These are phyloP conservation scores for Alentia gelatinosa DNA, from an alignment of 2,888 invertebrate genomes.

Conservation along the genomic window DNA sequence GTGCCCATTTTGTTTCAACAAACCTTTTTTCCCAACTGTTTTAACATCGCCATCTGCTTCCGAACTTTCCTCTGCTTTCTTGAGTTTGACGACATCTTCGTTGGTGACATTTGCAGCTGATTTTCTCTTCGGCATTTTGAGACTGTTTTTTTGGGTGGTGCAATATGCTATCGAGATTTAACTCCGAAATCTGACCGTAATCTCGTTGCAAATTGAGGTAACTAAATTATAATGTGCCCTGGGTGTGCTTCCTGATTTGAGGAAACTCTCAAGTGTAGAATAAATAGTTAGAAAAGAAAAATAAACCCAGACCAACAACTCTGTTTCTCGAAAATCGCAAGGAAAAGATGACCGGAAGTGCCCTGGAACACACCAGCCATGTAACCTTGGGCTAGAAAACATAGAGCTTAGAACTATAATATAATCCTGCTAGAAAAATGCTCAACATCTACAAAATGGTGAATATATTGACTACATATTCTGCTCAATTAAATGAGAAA, in stretches of 20 bases:
- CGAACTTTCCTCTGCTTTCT: background rate
- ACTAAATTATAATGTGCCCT: too few relatives aligned
- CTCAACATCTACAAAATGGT: too few relatives aligned
- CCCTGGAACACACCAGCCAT: background rate
- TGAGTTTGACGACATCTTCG: background rate
- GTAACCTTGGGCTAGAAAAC: background rate
- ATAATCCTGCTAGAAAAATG: too few relatives aligned
- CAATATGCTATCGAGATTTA: background rate
- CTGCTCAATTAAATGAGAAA: too few relatives aligned
- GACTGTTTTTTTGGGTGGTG: background rate
- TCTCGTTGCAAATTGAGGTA: background rate
- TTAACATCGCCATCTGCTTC: background rate
- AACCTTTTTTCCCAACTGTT: background rate
- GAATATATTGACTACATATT: too few relatives aligned
- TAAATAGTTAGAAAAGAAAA: too few relatives aligned
- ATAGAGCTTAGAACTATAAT: background rate
- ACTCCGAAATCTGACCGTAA: background rate
- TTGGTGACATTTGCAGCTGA: background rate
- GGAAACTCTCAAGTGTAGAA: too few relatives aligned
- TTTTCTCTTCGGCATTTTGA: slow-evolving; percentile 38
- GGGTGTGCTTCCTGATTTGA: too few relatives aligned
- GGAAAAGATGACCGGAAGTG: slow-evolving; percentile 6
- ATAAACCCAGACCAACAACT: background rate
- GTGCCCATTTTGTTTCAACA: too few relatives aligned
- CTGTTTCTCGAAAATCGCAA: background rate